Evolutionary conservation across 1,140 invertebrate genomes (phyloP), one percentile per base, ranked within the genome.

Genomic region (Proctacanthus coquilletti): DNA sequence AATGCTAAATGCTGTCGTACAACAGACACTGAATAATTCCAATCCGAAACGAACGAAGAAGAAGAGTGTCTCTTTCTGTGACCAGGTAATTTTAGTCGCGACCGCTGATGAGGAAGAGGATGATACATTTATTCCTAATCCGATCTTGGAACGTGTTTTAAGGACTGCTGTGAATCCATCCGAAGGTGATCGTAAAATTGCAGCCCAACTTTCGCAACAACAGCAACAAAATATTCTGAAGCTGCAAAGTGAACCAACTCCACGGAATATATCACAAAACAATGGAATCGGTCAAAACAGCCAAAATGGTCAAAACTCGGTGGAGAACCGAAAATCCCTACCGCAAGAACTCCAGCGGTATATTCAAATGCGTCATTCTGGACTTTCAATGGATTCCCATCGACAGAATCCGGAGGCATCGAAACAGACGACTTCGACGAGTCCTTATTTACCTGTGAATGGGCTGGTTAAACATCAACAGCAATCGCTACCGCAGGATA

Each of bases 21-120:
- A 67, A 42, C 60, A 68, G 41, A 60, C 61, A 3, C 41, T 68
- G 3, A 53, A 52, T 41, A 51, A 46, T 33, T 31, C 43, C 25
- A 47, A 47, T 3, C 56, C 53, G 2, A 68, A 71, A 44, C 69
- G 77, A 38, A 68, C 73, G 5, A 86, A 86, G 52, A 92, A 92
- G 68, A 92, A 92, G 56, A 87, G 83, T 46, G 88, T 93, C 2
- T 89, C 86, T 0, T 93, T 93, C 58, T 91, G 86, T 49, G 86
- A 93, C 55, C 84, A 91, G 62, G 86, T 93, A 0, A 85, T 87
- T 39, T 62, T 92, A 20, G 87, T 92, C 11, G 84, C 86, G 3
- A 88, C 84, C 13, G 86, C 87, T 0, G 86, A 89, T 50, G 86
- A 92, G 46, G 80, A 86, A 45, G 85, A 88, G 57, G 81, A 85